Evolutionary conservation across 2,797 vertebrate genomes (phyloP).

Genomic region (Cottoperca gobio): DNA sequence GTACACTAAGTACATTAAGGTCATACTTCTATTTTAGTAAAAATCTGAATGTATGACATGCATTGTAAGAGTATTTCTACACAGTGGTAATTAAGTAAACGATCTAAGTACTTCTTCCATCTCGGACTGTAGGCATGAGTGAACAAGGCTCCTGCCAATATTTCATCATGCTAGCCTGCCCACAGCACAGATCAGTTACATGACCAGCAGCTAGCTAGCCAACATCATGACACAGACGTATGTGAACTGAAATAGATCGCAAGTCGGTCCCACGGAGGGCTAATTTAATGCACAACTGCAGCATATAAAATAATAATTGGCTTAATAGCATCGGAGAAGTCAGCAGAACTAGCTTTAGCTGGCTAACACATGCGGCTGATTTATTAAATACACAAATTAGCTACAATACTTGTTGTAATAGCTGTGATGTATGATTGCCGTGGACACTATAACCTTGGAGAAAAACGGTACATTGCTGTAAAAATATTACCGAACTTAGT

Average conservation of each 20-base stretch:
- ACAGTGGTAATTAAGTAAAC: too few species aligned
- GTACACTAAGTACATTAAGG: too few species aligned
- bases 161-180: conserved; percentile 56
- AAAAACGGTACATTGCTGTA: too few species aligned
- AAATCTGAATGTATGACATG: too few species aligned
- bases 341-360: conserved; percentile 59
- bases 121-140: background rate
- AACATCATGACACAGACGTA: background rate
- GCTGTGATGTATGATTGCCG: background rate
- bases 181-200: background rate
- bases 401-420: background rate
- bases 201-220: background rate
- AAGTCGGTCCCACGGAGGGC: accelerated
- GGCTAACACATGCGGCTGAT: conserved; percentile 66
- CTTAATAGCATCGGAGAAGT: conserved; percentile 33
- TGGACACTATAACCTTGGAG: accelerated
- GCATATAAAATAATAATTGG: background rate
- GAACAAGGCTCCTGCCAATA: conserved; percentile 17
- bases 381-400: background rate
- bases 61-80: too few species aligned
- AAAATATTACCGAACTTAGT: background rate
- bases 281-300: background rate
- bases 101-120: too few species aligned
- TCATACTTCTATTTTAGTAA: too few species aligned
- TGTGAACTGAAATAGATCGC: background rate